These are phyloP conservation scores for Patella depressa DNA, from an alignment of 2,888 invertebrate species.

Conservation along the genomic window DNA sequence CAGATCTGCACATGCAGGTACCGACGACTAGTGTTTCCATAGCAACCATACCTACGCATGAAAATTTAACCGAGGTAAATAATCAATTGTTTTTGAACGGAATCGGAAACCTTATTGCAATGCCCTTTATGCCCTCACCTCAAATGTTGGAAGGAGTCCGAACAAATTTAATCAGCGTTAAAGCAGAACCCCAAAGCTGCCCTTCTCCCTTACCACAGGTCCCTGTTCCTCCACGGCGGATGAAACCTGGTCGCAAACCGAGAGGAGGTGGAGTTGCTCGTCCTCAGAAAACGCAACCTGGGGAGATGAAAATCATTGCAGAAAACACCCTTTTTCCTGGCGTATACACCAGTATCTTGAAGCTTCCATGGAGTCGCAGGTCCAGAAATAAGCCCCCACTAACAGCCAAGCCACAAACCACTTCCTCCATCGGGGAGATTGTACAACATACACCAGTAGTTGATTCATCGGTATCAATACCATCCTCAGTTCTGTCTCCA, in stretches of 20 bases:
- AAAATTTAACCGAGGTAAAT: background rate
- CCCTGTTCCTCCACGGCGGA: background rate
- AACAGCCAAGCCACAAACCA: background rate
- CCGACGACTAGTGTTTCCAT: background rate
- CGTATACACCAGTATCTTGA: slow-evolving; percentile 63
- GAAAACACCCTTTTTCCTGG: slow-evolving; percentile 59
- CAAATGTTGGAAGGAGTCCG: background rate
- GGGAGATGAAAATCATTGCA: slow-evolving; percentile 58
- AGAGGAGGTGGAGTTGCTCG: slow-evolving; percentile 27
- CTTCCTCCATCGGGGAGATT: background rate
- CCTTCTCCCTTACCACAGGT: background rate
- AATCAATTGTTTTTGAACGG: background rate
- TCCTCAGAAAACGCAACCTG: slow-evolving; percentile 32
- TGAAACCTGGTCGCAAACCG: slow-evolving; percentile 33
- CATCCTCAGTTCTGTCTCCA: slow-evolving; percentile 9
- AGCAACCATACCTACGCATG: background rate
- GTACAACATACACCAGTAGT: slow-evolving; percentile 3
- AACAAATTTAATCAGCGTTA: background rate
- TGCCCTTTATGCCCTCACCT: background rate
- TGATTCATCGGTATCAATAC: slow-evolving; percentile 14
- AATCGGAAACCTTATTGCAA: background rate
- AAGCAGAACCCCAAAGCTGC: background rate
- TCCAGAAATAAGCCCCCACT: slow-evolving; percentile 49
- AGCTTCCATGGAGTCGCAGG: slow-evolving; percentile 61
- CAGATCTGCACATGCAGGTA: background rate